Evolutionary conservation across 2,113 vertebrate species (phyloP).

Genomic region (Eurypyga helias): DNA sequence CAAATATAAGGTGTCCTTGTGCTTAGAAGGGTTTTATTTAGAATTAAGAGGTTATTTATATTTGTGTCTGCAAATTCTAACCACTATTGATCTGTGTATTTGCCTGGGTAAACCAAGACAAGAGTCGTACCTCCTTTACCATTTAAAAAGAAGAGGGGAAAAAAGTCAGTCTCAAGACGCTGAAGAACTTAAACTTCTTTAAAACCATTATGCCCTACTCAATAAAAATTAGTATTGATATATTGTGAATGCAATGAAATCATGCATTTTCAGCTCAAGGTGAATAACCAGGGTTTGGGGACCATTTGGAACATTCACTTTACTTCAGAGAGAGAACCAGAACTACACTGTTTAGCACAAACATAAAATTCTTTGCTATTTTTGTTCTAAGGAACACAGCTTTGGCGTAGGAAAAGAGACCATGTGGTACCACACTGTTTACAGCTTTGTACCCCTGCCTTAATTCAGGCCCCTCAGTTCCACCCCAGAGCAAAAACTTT

Average conservation of each 20-base stretch:
- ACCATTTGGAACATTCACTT: neutral
- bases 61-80: constrained; percentile 55
- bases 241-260: neutral
- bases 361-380: neutral
- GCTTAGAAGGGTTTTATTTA: constrained; percentile 56
- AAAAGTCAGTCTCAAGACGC: neutral
- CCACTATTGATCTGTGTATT: constrained; percentile 63
- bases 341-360: neutral
- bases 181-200: constrained; percentile 39
- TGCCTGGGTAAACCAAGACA: constrained; percentile 49
- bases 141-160: neutral
- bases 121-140: constrained; percentile 22
- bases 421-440: neutral
- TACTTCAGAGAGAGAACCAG: neutral
- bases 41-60: constrained; percentile 56
- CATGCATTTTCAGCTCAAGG: neutral
- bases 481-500: neutral
- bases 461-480: neutral
- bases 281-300: neutral
- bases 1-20: constrained; percentile 30
- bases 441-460: neutral
- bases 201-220: neutral
- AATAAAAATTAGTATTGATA: neutral
- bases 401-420: neutral
- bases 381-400: neutral